phyloP scores from a whole-genome alignment of 1,140 invertebrate species.

The Plodia interpunctella region DNA sequence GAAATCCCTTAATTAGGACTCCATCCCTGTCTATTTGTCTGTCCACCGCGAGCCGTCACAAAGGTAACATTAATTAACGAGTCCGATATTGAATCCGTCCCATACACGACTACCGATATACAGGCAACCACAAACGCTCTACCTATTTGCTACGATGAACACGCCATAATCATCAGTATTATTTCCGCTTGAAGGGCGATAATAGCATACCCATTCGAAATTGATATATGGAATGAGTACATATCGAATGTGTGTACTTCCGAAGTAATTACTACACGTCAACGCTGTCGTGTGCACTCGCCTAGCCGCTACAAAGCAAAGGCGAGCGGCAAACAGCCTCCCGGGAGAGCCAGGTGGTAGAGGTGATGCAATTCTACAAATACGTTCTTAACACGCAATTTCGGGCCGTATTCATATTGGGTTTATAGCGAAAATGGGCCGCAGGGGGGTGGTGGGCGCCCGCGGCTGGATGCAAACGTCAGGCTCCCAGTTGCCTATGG shows the following conservation, averaged over 20 bases:
- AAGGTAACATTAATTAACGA: constrained; percentile 41
- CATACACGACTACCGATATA: background rate
- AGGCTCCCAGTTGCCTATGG: constrained; percentile 55
- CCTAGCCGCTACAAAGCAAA: constrained; percentile 52
- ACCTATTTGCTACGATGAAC: background rate
- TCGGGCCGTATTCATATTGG: constrained; percentile 32
- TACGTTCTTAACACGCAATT: constrained; percentile 31
- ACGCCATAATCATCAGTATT: background rate
- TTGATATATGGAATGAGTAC: constrained; percentile 1
- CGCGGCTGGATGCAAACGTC: constrained; percentile 22
- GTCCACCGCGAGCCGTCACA: constrained; percentile 20
- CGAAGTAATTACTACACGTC: constrained; percentile 58
- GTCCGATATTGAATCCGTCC: constrained; percentile 33
- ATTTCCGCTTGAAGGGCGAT: background rate
- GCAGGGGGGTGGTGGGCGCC: constrained; percentile 16
- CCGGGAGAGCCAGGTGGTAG: constrained; percentile 50
- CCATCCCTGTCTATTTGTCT: constrained; percentile 32
- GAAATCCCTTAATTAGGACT: constrained; percentile 34
- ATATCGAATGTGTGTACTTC: constrained; percentile 22
- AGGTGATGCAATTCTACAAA: constrained; percentile 56
- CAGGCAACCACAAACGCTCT: background rate
- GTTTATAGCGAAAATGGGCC: constrained; percentile 36
- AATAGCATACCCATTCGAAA: background rate
- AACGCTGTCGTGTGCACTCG: constrained; percentile 51
- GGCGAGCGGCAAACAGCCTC: constrained; percentile 44